Evolutionary conservation across 2,888 invertebrate species (phyloP), one percentile per base, ranked within the genome.

Genomic region (Cerastis leucographa): DNA sequence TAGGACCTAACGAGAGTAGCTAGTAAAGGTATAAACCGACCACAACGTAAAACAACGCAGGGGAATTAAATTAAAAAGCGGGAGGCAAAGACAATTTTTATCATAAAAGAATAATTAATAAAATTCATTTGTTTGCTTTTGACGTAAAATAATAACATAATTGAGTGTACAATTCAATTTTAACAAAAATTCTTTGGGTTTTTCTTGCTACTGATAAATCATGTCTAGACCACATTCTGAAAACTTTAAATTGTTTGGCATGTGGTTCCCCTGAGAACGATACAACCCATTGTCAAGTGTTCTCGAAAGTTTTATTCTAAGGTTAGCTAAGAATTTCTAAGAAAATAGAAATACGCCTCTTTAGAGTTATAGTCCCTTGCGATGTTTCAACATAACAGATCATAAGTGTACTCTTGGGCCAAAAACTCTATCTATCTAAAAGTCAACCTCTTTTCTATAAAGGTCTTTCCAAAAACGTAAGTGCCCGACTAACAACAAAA

Each of bases 21-120:
- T 8, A 8, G 8, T 17, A n/a, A 40, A 40, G 40, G 6, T 49
- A 46, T 62, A 61, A 46, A 85, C 2, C 5, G 19, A 61, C 49
- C 35, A 19, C 19, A 11, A 40, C 19, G 22, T n/a, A 14, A 40
- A 62, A 44, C n/a, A 59, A 19, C 12, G 29, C 14, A n/a, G n/a
- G 56, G 44, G 56, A 69, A 62, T 40, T 61, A 19, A 35, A 29
- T 76, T 54, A 17, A 44, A 62, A 22, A 19, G 29, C 29, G 9
- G 25, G 42, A 66, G 62, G 11, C 14, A 17, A 29, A 35, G 14
- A 42, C 49, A 22, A 72, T 80, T 68, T 64, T 51, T 29, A 22
- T 40, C 44, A 40, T 56, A 81, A 62, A 85, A n/a, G 11, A 85
- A 73, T 65, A 59, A 59, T 71, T 72, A 85, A 59, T 14, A 19